Evolutionary conservation across 1,140 invertebrate species (phyloP), one percentile per base, ranked within the genome.

Genomic region (Aricia agestis): DNA sequence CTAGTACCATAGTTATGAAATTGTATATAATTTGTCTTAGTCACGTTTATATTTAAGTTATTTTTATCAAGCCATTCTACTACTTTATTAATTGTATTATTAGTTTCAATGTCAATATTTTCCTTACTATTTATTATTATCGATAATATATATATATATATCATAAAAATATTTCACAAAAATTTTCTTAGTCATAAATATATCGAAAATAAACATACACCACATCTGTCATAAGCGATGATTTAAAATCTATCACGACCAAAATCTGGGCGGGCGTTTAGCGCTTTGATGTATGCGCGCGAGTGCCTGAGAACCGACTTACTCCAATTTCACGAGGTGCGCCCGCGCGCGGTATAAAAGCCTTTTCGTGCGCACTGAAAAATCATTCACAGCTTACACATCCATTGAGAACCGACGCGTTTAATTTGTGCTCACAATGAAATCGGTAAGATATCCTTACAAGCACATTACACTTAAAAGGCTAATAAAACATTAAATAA

Each of bases 331-430:
- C 79, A 84, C 78, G 83, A 82, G 80, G 70, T 76, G 74, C 78
- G 82, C 76, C 73, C 76, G 70, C 82, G 77, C 68, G 18, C 73
- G 68, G 79, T 90, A 90, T 90, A 90, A 81, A 90, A 90, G 87
- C 81, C 66, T 79, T 77, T 57, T 77, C 79, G 72, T 75, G 68
- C 75, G 74, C 82, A 84, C 83, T 89, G 84, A 90, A 88, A 87
- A 90, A 89, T 89, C 88, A 90, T 88, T 90, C 88, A 83, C 76
- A 74, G 81, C 77, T 77, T 77, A 87, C 77, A 87, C 86, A 84
- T 86, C 82, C 76, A 82, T 72, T 81, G 85, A 79, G 78, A 81
- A 87, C 82, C 85, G 87, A 76, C 74, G 75, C 78, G 78, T 71
- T 75, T 65, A 74, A 71, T 69, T 72, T 72, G 72, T 18, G 71